phyloP scores from a whole-genome alignment of 2,797 vertebrate species.

The Clamator glandarius region DNA sequence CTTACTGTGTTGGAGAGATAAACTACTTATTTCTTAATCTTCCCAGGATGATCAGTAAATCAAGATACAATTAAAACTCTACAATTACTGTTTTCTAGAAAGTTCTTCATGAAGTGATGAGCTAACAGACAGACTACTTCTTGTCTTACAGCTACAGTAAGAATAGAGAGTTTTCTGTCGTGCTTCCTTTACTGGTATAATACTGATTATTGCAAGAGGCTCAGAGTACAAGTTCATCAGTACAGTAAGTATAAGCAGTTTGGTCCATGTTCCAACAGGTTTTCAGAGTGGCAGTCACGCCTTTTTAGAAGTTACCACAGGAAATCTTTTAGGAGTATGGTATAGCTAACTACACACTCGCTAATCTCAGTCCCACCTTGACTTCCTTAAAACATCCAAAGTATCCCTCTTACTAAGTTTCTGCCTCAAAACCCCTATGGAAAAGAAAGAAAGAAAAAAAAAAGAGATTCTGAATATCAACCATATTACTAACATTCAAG shows the following conservation, averaged over 20 bases:
- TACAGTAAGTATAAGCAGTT: neutral
- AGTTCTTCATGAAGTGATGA: neutral
- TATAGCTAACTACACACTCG: neutral
- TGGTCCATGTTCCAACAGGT: neutral
- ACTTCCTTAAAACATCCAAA: neutral
- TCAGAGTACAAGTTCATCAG: neutral
- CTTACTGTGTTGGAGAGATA: neutral
- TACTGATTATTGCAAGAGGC: neutral
- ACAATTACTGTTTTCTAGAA: neutral
- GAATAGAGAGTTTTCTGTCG: neutral
- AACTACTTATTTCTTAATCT: neutral
- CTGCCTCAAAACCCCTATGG: neutral
- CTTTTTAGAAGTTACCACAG: neutral
- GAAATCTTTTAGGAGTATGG: neutral
- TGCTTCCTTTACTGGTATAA: neutral
- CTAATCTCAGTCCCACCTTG: neutral
- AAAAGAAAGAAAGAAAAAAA: neutral
- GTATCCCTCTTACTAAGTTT: neutral
- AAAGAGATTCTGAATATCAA: neutral
- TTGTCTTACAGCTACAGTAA: neutral
- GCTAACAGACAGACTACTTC: neutral
- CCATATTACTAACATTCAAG: neutral
- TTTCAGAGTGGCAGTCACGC: neutral
- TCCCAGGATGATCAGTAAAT: neutral
- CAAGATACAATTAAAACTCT: neutral